phyloP scores from a whole-genome alignment of 1,140 invertebrate species.

The Bombyx mori region DNA sequence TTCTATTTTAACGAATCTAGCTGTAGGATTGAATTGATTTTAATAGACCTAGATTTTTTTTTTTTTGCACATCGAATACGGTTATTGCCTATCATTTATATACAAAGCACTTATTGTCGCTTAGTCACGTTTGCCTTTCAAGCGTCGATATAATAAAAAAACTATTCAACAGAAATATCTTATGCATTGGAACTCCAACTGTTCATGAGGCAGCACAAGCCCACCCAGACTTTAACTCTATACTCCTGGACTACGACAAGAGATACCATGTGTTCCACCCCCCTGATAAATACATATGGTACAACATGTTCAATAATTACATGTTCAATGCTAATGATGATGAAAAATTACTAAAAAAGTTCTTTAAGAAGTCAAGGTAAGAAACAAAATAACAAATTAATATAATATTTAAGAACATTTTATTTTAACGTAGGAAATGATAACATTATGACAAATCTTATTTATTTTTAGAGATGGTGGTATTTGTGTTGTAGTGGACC shows the following conservation, averaged over 20 bases:
- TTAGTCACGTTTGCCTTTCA: too few species aligned
- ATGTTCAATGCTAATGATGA: constrained; percentile 79
- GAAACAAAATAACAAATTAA: constrained; percentile 5
- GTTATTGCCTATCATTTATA: too few species aligned
- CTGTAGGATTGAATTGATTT: too few species aligned
- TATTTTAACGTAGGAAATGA: background rate
- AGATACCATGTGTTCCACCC: constrained; percentile 81
- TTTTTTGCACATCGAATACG: too few species aligned
- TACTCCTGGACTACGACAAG: constrained; percentile 84
- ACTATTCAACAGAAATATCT: constrained; percentile 71
- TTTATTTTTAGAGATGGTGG: constrained; percentile 69
- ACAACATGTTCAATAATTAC: constrained; percentile 92
- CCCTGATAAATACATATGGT: constrained; percentile 79
- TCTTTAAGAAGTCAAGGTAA: constrained; percentile 70
- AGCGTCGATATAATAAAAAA: background rate
- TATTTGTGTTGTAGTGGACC: constrained; percentile 84
- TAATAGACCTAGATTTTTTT: too few species aligned
- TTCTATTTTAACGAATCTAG: too few species aligned
- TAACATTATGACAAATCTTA: background rate
- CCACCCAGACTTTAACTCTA: constrained; percentile 72
- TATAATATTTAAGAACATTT: background rate
- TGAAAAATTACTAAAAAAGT: constrained; percentile 72
- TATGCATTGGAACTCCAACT: constrained; percentile 85
- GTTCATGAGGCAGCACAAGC: constrained; percentile 79
- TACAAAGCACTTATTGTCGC: too few species aligned